Percentiles rank a stretch among this genome's conserved stretches.
These are phyloP conservation scores for Zaprionus lineosus DNA, from an alignment of 2,888 invertebrate genomes.

Conservation along the genomic window DNA sequence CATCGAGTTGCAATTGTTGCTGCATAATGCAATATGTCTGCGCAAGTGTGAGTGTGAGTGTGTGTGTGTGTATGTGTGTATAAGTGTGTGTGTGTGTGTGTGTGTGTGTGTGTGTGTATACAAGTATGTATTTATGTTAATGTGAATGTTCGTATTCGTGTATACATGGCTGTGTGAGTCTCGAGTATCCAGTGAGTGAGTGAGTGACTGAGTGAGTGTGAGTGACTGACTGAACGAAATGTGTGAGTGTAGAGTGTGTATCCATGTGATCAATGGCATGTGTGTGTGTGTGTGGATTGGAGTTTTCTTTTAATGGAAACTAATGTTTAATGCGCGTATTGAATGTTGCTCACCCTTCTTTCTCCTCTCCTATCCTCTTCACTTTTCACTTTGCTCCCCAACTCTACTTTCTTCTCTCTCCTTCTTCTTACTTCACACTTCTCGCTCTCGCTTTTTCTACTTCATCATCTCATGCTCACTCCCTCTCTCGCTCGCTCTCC, in stretches of 20 bases:
- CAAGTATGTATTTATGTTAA: conserved; percentile 15
- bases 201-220: conserved; percentile 24
- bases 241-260: conserved; percentile 26
- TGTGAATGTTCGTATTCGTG: conserved; percentile 25
- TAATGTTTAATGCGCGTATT: conserved; percentile 71
- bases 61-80: conserved; percentile 31
- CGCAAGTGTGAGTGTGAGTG: conserved; percentile 28
- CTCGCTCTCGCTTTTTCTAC: too few relatives aligned
- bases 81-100: conserved; percentile 37
- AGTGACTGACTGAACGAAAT: neutral
- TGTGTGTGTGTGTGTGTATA: conserved; percentile 35
- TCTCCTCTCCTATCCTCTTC: conserved; percentile 45
- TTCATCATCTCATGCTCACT: conserved; percentile 14
- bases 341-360: conserved; percentile 58
- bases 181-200: conserved; percentile 26
- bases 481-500: conserved; percentile 35
- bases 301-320: conserved; percentile 63
- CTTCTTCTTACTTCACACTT: too few relatives aligned
- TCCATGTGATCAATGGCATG: conserved; percentile 40
- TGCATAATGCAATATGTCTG: conserved; percentile 68
- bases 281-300: conserved; percentile 58
- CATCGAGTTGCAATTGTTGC: conserved; percentile 78
- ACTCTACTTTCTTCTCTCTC: conserved; percentile 38
- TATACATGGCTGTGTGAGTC: conserved; percentile 54
- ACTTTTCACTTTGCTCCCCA: conserved; percentile 30